Evolutionary conservation across 2,888 invertebrate genomes (phyloP).

Genomic region (Vesta saturnalis): DNA sequence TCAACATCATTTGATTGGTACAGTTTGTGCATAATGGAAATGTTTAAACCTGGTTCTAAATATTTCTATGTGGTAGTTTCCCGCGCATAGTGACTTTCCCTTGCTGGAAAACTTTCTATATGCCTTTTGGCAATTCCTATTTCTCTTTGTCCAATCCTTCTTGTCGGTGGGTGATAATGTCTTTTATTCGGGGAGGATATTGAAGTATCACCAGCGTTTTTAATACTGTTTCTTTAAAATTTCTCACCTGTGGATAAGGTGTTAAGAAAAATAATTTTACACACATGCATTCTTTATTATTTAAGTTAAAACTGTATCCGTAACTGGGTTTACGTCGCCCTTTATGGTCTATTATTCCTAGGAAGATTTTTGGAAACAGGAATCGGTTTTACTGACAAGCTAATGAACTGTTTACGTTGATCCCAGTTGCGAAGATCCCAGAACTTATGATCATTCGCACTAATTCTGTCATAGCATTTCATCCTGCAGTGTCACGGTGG

Average conservation of each 20-base stretch:
- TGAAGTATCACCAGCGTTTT: background rate
- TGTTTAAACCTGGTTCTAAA: background rate
- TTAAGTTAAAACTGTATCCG: background rate
- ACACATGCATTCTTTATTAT: background rate
- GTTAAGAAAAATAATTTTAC: constrained; percentile 8
- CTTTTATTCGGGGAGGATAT: background rate
- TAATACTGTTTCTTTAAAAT: background rate
- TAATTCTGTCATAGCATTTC: too few relatives aligned
- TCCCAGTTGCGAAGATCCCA: background rate
- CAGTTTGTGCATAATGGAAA: background rate
- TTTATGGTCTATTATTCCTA: background rate
- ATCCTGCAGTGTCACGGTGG: too few relatives aligned
- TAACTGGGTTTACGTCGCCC: background rate
- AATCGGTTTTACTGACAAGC: background rate
- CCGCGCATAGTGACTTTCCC: background rate
- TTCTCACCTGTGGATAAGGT: background rate
- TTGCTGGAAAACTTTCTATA: background rate
- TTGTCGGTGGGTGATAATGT: background rate
- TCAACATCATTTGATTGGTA: background rate
- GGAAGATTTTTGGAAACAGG: background rate
- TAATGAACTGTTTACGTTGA: background rate
- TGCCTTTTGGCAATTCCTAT: background rate
- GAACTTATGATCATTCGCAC: too few relatives aligned
- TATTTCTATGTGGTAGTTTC: background rate
- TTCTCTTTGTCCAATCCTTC: background rate